Conservation (phyloP, 2,113 vertebrate species). For the Dinomys branickii region DNA sequence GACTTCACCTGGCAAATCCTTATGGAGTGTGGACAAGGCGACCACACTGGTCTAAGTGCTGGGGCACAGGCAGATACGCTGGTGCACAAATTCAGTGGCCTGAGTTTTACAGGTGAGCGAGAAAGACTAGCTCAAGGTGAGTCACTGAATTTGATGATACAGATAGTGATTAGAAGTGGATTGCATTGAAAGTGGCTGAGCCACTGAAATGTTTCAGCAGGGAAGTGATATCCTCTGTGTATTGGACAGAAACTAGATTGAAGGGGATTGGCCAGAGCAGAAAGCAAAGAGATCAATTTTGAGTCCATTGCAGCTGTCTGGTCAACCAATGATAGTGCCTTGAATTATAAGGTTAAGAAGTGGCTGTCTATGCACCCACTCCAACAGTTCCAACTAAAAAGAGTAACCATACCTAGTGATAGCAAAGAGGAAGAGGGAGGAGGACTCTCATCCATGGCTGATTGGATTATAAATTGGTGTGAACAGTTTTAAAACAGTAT, state of each 20-base stretch:
- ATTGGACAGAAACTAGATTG: not conserved
- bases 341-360: rapidly evolving
- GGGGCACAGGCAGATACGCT: not conserved
- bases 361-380: not conserved
- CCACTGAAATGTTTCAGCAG: not conserved
- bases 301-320: not conserved
- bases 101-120: not conserved
- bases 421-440: not conserved
- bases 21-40: rapidly evolving
- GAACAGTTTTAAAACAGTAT: not conserved
- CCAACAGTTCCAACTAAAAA: not conserved
- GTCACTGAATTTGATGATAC: not conserved
- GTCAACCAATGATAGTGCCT: not conserved
- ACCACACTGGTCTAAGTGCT: not conserved
- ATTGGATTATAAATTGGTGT: not conserved
- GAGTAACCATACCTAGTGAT: not conserved
- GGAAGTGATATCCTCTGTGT: not conserved
- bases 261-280: not conserved
- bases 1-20: rapidly evolving
- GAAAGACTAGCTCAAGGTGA: not conserved
- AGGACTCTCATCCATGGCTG: not conserved
- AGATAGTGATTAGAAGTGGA: no score
- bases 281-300: not conserved
- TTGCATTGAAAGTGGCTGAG: not conserved
- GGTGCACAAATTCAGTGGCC: rapidly evolving